A percentile compares a stretch with the other conserved stretches of the same genome.
These are phyloP conservation scores for Uloborus plumipes DNA, from an alignment of 2,888 invertebrate species.

Conservation along the genomic window DNA sequence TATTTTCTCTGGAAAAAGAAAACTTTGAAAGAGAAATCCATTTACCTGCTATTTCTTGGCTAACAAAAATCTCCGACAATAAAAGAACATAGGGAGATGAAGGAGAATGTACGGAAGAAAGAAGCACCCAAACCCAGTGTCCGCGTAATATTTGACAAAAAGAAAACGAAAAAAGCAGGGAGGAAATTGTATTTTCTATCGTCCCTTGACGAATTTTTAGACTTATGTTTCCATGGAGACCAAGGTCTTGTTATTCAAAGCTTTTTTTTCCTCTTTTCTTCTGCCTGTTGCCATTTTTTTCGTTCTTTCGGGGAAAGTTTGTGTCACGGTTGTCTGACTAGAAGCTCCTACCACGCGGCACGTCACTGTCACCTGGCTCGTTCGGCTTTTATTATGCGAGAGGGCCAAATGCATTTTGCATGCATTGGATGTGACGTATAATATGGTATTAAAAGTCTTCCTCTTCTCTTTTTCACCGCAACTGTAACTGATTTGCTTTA, in stretches of 20 bases:
- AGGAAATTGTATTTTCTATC: constrained; percentile 1
- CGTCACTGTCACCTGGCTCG: constrained; percentile 49
- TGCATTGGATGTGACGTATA: constrained; percentile 33
- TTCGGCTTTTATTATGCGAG: constrained; percentile 37
- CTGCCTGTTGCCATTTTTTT: constrained; percentile 2
- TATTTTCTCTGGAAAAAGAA: no score
- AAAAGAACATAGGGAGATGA: constrained; percentile 20
- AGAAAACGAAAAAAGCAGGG: no score
- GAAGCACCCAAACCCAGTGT: constrained; percentile 21
- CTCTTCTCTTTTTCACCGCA: constrained; percentile 22
- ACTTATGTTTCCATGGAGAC: constrained; percentile 40
- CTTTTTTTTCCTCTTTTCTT: constrained; percentile 2
- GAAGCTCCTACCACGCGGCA: constrained; percentile 1
- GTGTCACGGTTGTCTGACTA: constrained; percentile 22
- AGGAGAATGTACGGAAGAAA: neutral
- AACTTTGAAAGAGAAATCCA: no score
- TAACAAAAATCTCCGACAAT: constrained; percentile 50
- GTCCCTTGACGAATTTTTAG: constrained; percentile 52
- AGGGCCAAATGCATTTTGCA: constrained; percentile 24
- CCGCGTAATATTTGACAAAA: constrained; percentile 28
- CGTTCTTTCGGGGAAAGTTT: constrained; percentile 2
- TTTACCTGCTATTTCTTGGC: constrained; percentile 33
- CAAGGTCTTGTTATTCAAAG: constrained; percentile 43
- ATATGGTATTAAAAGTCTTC: constrained; percentile 49
- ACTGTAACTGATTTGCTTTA: neutral